Conservation (phyloP, 2,113 vertebrate species). For the Python bivittatus region DNA sequence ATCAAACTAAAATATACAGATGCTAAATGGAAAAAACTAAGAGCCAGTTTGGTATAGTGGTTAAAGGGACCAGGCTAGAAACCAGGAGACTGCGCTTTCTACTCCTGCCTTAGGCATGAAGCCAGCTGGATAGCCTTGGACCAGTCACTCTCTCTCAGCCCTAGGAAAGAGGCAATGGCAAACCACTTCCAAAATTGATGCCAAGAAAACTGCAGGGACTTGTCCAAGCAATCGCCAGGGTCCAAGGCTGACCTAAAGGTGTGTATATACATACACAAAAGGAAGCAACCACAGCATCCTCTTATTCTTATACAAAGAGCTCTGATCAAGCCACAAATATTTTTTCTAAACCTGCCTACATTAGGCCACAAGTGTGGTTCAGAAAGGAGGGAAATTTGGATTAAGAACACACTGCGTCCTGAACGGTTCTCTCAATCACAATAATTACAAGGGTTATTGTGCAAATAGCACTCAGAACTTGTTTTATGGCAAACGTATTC, state of each 20-base stretch:
- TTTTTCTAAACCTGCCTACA: constrained; percentile 9
- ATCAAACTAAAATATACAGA: not conserved
- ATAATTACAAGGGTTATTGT: not conserved
- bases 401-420: not conserved
- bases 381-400: not conserved
- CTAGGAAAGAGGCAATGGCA: not conserved
- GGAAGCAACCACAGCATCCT: not conserved
- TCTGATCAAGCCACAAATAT: constrained; percentile 10
- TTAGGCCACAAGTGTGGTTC: not conserved
- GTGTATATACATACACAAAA: not conserved
- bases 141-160: not conserved
- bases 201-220: not conserved
- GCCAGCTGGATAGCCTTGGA: not conserved
- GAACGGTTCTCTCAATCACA: not conserved
- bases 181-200: not conserved
- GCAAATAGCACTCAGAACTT: not conserved
- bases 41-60: not conserved
- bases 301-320: not conserved
- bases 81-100: not conserved
- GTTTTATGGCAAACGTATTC: not conserved
- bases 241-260: not conserved
- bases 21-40: constrained; percentile 7
- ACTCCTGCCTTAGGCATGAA: not conserved
- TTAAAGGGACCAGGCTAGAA: not conserved
- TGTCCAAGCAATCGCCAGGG: not conserved